Evolutionary conservation across 23 tunicate species (phyloP), one percentile per base, ranked within the genome.

Genomic region (Aplidium turbinatum): DNA sequence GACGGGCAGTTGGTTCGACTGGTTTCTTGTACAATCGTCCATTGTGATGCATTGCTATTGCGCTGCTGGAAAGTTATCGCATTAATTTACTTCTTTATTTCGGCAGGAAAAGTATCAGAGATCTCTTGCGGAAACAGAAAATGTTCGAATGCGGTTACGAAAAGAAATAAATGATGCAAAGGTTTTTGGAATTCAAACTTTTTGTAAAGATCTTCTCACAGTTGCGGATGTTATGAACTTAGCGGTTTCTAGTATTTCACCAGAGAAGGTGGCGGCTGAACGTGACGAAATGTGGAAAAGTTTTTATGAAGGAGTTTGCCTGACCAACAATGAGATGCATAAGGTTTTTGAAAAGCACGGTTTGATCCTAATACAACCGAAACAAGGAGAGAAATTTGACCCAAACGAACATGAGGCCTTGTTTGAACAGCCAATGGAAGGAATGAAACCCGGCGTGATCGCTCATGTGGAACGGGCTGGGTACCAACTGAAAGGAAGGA

Each of bases 111-210:
- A 91, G 50, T 91, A 91, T 51, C 74, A 84, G 46, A 58, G 91
- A 2, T 79, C 97, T 20, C 33, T 91, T 31, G 97, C 97, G 16
- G 97, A 91, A 48, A 84, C 77, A n/a, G 97, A 91, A 68, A 91
- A 91, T 79, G 86, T 84, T 9, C 68, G 91, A 46, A 73, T 45
- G 73, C 79, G 97, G 7, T 34, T 91, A 58, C 80, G 86, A 19
- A 79, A 84, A 50, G 87, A 91, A 68, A 79, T 91, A 2, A 32
- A 36, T 33, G 97, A 91, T 33, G 76, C 91, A 0, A 91, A 91
- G 58, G 23, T 79, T 0, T 91, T 28, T 45, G 97, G 88, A 58
- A 79, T 91, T 33, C 97, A 91, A 75, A 23, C 84, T 3, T 91
- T 91, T 57, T 91, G 97, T 75, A 91, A 91, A 46, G 97, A 91